Conservation (phyloP, 2,888 invertebrate genomes). For the Euzophera pinguis region DNA sequence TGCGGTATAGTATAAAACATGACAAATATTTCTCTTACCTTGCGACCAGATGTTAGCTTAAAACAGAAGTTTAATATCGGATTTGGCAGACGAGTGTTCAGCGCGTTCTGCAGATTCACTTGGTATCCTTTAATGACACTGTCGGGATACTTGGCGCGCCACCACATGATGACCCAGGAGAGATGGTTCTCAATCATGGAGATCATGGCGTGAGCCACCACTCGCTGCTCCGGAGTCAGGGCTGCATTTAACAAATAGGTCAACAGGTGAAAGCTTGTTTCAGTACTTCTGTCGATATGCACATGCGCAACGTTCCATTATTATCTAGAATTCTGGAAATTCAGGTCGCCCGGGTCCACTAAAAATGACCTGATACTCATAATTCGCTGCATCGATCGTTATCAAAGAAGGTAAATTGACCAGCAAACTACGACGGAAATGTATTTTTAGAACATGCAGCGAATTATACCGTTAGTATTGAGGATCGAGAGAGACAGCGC, state of each 20-base stretch:
- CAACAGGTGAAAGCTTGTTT: slow-evolving; percentile 23
- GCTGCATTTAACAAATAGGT: slow-evolving; percentile 54
- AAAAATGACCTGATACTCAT: not conserved
- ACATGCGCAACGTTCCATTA: slow-evolving; percentile 52
- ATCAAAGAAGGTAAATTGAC: slow-evolving; percentile 6
- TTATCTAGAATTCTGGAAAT: slow-evolving; percentile 33
- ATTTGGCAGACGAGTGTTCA: slow-evolving; percentile 93
- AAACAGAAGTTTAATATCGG: slow-evolving; percentile 93
- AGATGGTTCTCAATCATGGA: slow-evolving; percentile 97
- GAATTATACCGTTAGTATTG: slow-evolving; percentile 4
- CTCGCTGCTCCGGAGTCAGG: slow-evolving; percentile 91
- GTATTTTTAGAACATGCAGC: slow-evolving; percentile 11
- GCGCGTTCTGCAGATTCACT: slow-evolving; percentile 92
- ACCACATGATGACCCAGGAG: slow-evolving; percentile 94
- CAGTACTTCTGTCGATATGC: slow-evolving; percentile 30
- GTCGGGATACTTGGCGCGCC: slow-evolving; percentile 96
- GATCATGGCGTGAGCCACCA: slow-evolving; percentile 93
- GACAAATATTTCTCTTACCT: slow-evolving; percentile 77
- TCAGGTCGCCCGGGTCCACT: slow-evolving; percentile 25
- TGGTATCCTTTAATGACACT: slow-evolving; percentile 94
- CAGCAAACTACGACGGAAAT: slow-evolving; percentile 7
- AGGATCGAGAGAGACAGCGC: not conserved
- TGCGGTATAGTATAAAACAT: not conserved
- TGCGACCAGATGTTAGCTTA: slow-evolving; percentile 91
- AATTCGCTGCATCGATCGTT: slow-evolving; percentile 7